Percentiles rank a stretch among this genome's conserved stretches.
Conservation (phyloP, 2,113 vertebrate species). For the Semnornis frantzii region DNA sequence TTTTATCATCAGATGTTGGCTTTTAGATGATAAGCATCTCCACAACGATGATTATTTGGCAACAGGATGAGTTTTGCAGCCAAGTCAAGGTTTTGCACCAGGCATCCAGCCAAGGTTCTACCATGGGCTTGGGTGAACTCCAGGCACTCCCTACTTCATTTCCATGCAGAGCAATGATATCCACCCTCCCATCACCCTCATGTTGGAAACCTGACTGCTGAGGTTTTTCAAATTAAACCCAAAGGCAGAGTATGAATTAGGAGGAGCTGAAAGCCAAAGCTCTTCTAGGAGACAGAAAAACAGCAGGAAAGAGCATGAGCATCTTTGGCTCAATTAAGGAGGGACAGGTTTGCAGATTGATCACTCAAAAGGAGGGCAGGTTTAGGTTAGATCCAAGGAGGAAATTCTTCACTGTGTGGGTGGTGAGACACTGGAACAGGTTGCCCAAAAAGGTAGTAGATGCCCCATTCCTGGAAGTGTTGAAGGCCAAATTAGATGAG, state of each 20-base stretch:
- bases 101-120: not conserved
- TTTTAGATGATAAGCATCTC: not conserved
- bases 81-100: not conserved
- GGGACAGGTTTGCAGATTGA: not conserved
- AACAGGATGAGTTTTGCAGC: not conserved
- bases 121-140: not conserved
- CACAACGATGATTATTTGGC: not conserved
- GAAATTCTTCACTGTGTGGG: not conserved
- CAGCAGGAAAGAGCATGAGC: not conserved
- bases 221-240: not conserved
- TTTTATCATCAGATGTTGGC: not conserved
- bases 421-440: not conserved
- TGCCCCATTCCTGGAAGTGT: no score
- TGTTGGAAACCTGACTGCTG: not conserved
- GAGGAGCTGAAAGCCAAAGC: not conserved
- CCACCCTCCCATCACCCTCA: not conserved
- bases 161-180: not conserved
- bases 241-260: not conserved
- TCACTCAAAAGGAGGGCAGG: not conserved
- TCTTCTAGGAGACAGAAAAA: not conserved
- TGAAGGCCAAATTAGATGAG: not conserved
- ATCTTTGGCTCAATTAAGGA: not conserved
- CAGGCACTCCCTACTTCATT: not conserved
- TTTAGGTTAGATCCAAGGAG: not conserved
- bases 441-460: not conserved